Base-by-base conservation (phyloP, 2,888 invertebrate species). In the Trichopria drosophilae region DNA sequence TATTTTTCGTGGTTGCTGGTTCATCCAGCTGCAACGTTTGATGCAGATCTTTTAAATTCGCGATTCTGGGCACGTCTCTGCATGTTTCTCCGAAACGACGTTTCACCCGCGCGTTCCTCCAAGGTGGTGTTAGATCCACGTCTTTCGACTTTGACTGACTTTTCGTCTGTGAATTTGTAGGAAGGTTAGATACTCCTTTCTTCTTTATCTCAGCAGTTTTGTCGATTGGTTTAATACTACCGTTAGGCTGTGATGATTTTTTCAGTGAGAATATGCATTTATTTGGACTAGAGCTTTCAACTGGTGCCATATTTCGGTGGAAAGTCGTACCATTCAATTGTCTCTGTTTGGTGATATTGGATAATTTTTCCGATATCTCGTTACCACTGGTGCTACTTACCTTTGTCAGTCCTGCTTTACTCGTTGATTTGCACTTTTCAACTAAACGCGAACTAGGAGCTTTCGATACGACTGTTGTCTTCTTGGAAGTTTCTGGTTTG, bases 1-100 rank as follows among this genome's bases (percentile, higher is more conserved):
- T 80, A 70, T 90, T 87, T 75, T 90, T 90, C 18, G 90, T 87
- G 40, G 84, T 70, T 12, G 67, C 58, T 3, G 75, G 73, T 35
- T 75, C 75, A 20, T 75, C 69, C 12, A 75, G 60, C 47, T 67
- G 72, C 41, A 73, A 54, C 37, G 58, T 68, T 40, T 72, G 69
- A 53, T 75, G 75, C 3, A 75, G 31, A 24, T 73, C 64, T 4
- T 63, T 67, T 3, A 74, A 58, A 23, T 63, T 71, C 5, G 72
- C 69, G 23, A 73, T 72, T 20, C 75, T 59, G 1, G 75, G 75
- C 3, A 75, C 75, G 32, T 75, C 75, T 4, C 75, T 62, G 31
- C 75, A 72, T 0, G 69, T 69, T 47, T 75, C 75, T 4, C 72
- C 67, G 39, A 75, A 75, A 10, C 71, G 63, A 19, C 65, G 65